Evolutionary conservation across 2,113 vertebrate genomes (phyloP), one percentile per base, ranked within the genome.

Genomic region (Peromyscus californicus): DNA sequence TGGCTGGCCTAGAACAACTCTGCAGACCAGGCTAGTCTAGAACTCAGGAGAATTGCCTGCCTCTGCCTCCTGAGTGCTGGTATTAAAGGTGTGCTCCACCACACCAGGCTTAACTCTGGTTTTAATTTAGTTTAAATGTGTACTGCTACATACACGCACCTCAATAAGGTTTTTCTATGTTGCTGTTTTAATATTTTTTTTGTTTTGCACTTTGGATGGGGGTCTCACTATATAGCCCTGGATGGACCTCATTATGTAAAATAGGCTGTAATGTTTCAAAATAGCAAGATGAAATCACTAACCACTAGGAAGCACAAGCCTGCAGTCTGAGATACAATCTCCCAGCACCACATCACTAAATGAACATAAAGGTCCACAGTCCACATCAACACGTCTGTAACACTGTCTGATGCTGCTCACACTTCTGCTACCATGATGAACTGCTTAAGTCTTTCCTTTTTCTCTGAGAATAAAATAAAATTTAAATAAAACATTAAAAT

Each of bases 401-500:
- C 74, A 86, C 26, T 89, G 67, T 85, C 42, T 31, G 65, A 57
- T 72, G 21, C 67, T 89, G 2, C 87, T 96, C 69, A 92, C 39
- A 70, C 63, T 59, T 93, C 42, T 83, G 82, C 48, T 67, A 31
- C 82, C 72, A 63, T 48, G 16, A 69, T 70, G 87, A 93, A 17
- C 7, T 82, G 8, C 39, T 17, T 90, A 96, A 96, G 63, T 13
- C 33, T 94, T 42, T 33, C 87, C 67, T 22, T 92, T 90, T 95
- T 63, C 63, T 90, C 79, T 92, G 7, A 36, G 48, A 92, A 54
- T 54, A 54, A 51, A 48, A 48, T 48, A 48, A 54, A 54, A 90
- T 82, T 89, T 19, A 87, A 93, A 94, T 33, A 21, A 75, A 91
- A 96, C 22, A 84, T 80, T 85, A 96, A 91, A 78, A 97, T 83